Evolutionary conservation across 2,797 vertebrate genomes (phyloP), one percentile per base, ranked within the genome.

Genomic region (Aldrovandia affinis): DNA sequence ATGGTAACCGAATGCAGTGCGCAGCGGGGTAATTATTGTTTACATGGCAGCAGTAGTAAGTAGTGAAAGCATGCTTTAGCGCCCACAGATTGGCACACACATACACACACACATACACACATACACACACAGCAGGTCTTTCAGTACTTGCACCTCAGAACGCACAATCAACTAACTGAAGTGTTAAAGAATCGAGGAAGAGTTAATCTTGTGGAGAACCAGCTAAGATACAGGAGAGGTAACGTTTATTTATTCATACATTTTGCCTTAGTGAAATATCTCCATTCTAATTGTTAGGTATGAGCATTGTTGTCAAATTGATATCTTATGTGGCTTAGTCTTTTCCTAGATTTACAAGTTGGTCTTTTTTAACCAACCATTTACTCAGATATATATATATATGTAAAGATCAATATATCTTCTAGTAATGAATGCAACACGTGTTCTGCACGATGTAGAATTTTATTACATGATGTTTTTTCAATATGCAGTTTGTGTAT

Each of bases 1-100:
- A 77, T 83, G 84, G 86, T 33, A 86, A 88, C 87, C 83, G 22
- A 73, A 83, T 18, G 2, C 18, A 68, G 20, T 52, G 50, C 44
- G 1, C 52, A 81, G 57, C 85, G 44, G 65, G 82, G 59, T 87
- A 78, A 73, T 77, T 78, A 59, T 83, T 63, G 82, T 83, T 78
- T 42, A 78, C 83, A n/a, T 68, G 25, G 22, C 50, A 33, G 59
- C 73, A 54, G 68, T 73, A 75, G n/a, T 33, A 82, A 78, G 61
- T 77, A 20, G 20, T 30, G 30, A 20, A 54, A 57, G 30, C 30
- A 82, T 36, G 52, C 44, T 70, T 14, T 36, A 70, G 36, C n/a
- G n/a, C 47, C 12, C 81, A 82, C 22, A 68, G 63, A 68, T 59
- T 36, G 0, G 50, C 50, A 33, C 30, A 57, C 30, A 73, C 77